These are phyloP conservation scores for Euspilapteryx auroguttella DNA, from an alignment of 2,888 invertebrate genomes.

Conservation along the genomic window DNA sequence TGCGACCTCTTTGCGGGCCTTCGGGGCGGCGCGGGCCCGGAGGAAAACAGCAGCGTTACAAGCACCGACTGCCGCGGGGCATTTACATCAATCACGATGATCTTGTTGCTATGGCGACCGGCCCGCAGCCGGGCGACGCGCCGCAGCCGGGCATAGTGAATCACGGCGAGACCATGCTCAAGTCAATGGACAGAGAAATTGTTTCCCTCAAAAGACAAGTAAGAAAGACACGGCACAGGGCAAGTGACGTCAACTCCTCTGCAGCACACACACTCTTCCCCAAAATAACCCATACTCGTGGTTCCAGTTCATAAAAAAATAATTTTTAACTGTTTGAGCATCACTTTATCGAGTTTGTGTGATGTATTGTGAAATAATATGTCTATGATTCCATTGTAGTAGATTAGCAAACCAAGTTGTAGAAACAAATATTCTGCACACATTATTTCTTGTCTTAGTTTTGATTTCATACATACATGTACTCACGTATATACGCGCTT, in stretches of 20 bases:
- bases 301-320: no score
- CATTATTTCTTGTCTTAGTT: constrained; percentile 13
- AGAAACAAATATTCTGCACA: constrained; percentile 62
- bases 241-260: constrained; percentile 16
- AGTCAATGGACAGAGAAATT: constrained; percentile 91
- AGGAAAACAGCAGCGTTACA: constrained; percentile 60
- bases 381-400: no score
- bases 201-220: constrained; percentile 95
- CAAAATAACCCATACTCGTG: no score
- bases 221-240: no score
- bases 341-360: constrained; percentile 17
- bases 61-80: constrained; percentile 91
- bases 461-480: constrained; percentile 1
- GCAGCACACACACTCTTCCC: not conserved
- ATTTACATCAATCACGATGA: constrained; percentile 98
- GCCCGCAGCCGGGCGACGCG: constrained; percentile 64
- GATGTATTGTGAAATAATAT: constrained; percentile 40
- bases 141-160: constrained; percentile 52
- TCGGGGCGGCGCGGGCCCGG: constrained; percentile 59
- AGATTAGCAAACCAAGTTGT: no score
- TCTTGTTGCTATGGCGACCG: constrained; percentile 87
- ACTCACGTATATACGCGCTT: not conserved
- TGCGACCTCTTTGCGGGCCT: constrained; percentile 79
- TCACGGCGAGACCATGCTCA: constrained; percentile 83
- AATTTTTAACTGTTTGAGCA: constrained; percentile 2